phyloP scores from a whole-genome alignment of 2,888 invertebrate genomes.

The Lasioglossum zephyrum region DNA sequence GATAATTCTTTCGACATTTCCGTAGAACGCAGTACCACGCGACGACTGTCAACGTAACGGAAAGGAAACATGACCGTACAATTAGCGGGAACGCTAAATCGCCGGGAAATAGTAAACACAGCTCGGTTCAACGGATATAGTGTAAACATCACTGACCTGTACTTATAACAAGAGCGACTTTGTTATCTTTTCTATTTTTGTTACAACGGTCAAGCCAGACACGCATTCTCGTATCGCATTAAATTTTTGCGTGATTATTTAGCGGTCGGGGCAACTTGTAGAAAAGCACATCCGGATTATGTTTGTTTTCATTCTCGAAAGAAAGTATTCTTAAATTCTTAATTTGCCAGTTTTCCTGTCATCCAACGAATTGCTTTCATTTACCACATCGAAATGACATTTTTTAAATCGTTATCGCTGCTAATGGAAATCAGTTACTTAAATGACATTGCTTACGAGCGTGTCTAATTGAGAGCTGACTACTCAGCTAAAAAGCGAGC shows the following conservation, averaged over 20 bases:
- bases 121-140: background rate
- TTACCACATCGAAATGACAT: background rate
- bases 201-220: background rate
- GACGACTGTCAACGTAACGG: background rate
- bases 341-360: background rate
- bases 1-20: background rate
- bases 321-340: too few relatives aligned
- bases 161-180: background rate
- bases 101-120: slow-evolving; percentile 10
- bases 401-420: background rate
- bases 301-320: background rate
- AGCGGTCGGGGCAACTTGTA: background rate
- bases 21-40: background rate
- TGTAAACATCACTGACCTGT: background rate
- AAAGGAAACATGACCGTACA: background rate
- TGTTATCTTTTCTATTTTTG: background rate
- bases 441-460: background rate
- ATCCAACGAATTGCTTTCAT: background rate
- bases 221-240: background rate
- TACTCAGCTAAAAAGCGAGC: slow-evolving; percentile 2
- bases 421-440: background rate
- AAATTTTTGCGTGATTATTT: background rate
- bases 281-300: background rate
- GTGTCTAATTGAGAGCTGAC: background rate
- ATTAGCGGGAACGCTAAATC: background rate